Conservation (phyloP, 2,113 vertebrate species). For the Pituophis catenifer region DNA sequence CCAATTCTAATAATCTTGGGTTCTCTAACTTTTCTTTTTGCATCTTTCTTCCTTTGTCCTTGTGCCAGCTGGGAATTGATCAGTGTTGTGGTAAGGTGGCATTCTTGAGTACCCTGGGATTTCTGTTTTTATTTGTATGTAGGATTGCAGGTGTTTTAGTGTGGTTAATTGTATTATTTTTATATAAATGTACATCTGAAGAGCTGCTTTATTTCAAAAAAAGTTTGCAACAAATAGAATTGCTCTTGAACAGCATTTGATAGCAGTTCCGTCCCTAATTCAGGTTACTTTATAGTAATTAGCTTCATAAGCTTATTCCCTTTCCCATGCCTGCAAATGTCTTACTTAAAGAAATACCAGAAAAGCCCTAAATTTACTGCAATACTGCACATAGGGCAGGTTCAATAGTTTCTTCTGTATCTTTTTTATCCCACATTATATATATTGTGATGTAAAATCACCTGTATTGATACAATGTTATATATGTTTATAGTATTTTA, state of each 20-base stretch:
- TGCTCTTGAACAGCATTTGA: background rate
- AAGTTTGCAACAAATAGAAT: background rate
- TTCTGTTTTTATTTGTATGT: slow-evolving; percentile 6
- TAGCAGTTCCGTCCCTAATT: background rate
- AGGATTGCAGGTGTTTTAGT: background rate
- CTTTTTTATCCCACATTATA: background rate
- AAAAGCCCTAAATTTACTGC: background rate
- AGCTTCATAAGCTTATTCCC: background rate
- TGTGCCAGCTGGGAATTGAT: slow-evolving; percentile 19
- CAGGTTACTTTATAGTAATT: background rate
- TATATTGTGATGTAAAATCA: background rate
- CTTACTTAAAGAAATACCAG: background rate
- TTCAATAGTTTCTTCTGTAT: background rate
- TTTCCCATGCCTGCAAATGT: background rate
- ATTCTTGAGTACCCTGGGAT: slow-evolving; percentile 7
- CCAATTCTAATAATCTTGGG: background rate
- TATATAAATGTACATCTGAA: background rate
- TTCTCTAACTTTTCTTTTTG: slow-evolving; percentile 32
- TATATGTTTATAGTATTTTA: slow-evolving; percentile 20
- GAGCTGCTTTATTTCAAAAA: background rate
- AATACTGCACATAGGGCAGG: background rate
- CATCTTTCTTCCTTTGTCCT: slow-evolving; percentile 26
- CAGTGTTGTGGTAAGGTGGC: slow-evolving; percentile 5
- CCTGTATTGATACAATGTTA: background rate
- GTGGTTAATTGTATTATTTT: background rate